Percentiles rank a stretch among this genome's conserved stretches.
Conservation (phyloP, 2,888 invertebrate species). For the Drosophila nr. perissopoda region DNA sequence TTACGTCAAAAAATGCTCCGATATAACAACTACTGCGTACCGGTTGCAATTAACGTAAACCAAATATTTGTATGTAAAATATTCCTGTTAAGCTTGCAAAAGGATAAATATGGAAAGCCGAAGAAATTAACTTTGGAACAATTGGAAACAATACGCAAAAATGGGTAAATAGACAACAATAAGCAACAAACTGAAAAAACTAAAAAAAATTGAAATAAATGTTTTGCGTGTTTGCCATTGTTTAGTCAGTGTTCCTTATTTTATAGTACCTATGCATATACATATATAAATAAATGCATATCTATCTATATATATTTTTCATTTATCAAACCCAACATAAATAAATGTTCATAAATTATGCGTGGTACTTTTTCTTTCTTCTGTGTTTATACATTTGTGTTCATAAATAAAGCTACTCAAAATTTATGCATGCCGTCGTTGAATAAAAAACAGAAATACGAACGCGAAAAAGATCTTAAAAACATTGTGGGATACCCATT, state of each 20-base stretch:
- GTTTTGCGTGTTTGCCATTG: slow-evolving; percentile 69
- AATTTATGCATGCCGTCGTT: slow-evolving; percentile 44
- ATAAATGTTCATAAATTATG: slow-evolving; percentile 21
- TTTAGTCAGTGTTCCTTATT: slow-evolving; percentile 69
- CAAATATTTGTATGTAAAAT: slow-evolving; percentile 78
- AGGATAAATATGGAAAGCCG: slow-evolving; percentile 93
- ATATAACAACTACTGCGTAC: slow-evolving; percentile 13
- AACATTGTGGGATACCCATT: not conserved
- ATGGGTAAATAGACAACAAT: slow-evolving; percentile 88
- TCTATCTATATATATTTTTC: slow-evolving; percentile 29
- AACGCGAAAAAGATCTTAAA: slow-evolving; percentile 7
- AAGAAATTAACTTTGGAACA: slow-evolving; percentile 92
- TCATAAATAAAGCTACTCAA: slow-evolving; percentile 36
- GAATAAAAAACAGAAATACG: slow-evolving; percentile 22
- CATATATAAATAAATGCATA: slow-evolving; percentile 26
- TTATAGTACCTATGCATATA: slow-evolving; percentile 52
- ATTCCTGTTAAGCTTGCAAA: slow-evolving; percentile 92
- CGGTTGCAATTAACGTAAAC: slow-evolving; percentile 59
- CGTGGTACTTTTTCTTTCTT: slow-evolving; percentile 22
- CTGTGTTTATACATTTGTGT: slow-evolving; percentile 31
- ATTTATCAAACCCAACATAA: slow-evolving; percentile 38
- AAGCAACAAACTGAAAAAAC: slow-evolving; percentile 44
- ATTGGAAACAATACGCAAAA: slow-evolving; percentile 91
- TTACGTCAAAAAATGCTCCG: slow-evolving; percentile 30
- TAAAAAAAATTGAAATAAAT: slow-evolving; percentile 47